A percentile compares a stretch with the other conserved stretches of the same genome.
Conservation (phyloP, 2,888 invertebrate genomes). For the Choristoneura rosaceana region DNA sequence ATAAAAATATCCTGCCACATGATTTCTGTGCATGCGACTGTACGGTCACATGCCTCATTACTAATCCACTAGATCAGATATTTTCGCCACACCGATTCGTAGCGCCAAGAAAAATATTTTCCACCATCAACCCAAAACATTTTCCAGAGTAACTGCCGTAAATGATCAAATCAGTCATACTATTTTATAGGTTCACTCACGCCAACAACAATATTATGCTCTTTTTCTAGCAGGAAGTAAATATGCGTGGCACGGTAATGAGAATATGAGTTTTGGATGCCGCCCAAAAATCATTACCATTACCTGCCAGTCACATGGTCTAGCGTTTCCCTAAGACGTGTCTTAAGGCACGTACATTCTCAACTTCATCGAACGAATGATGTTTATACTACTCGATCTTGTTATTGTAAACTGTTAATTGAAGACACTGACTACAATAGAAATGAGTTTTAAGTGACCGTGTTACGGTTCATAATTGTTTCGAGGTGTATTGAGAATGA, state of each 20-base stretch:
- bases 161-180: background rate
- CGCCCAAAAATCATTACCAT: background rate
- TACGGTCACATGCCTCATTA: background rate
- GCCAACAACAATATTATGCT: slow-evolving; percentile 16
- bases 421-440: slow-evolving; percentile 26
- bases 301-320: slow-evolving; percentile 24
- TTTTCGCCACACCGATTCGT: background rate
- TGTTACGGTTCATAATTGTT: background rate
- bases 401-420: slow-evolving; percentile 52
- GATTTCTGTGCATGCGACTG: background rate
- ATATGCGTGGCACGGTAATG: background rate
- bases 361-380: slow-evolving; percentile 47
- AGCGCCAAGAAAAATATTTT: slow-evolving; percentile 6
- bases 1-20: background rate
- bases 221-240: slow-evolving; percentile 7
- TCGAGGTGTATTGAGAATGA: background rate
- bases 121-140: background rate
- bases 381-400: slow-evolving; percentile 51
- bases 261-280: slow-evolving; percentile 2
- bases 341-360: slow-evolving; percentile 54
- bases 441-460: slow-evolving; percentile 7
- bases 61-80: background rate
- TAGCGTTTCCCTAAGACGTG: slow-evolving; percentile 48
- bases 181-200: background rate
- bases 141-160: background rate